Evolutionary conservation across 1,140 invertebrate genomes (phyloP).

Genomic region (Stenopsyche tienmushanensis): DNA sequence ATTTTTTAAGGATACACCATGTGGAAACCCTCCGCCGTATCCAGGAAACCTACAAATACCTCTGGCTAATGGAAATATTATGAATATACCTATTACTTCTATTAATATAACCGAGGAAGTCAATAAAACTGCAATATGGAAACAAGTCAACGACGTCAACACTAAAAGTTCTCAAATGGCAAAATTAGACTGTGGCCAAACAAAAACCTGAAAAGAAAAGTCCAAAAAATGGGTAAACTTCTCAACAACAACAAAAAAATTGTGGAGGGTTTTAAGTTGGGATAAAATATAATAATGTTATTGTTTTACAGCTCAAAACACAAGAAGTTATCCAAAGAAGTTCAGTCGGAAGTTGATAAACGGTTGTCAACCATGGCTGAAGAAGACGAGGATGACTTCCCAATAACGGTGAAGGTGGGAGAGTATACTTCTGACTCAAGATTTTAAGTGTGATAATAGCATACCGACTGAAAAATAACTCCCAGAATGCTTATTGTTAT

Average conservation of each 20-base stretch:
- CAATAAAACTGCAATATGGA: slow-evolving; percentile 91
- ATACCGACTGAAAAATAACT: slow-evolving; percentile 1
- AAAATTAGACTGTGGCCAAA: slow-evolving; percentile 38
- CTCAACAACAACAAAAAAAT: background rate
- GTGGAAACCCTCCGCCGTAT: slow-evolving; percentile 47
- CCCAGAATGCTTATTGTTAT: background rate
- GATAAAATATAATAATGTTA: background rate
- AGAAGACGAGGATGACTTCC: slow-evolving; percentile 55
- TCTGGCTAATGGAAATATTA: slow-evolving; percentile 86
- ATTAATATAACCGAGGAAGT: slow-evolving; percentile 94
- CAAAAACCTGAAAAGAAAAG: slow-evolving; percentile 47
- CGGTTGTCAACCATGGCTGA: slow-evolving; percentile 55
- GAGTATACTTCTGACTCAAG: slow-evolving; percentile 42
- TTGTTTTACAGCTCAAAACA: slow-evolving; percentile 46
- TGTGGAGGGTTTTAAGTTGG: no score
- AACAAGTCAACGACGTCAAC: slow-evolving; percentile 75
- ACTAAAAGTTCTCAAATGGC: slow-evolving; percentile 34
- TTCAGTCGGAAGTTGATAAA: slow-evolving; percentile 55
- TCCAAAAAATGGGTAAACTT: slow-evolving; percentile 50
- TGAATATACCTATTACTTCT: slow-evolving; percentile 84
- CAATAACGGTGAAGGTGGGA: slow-evolving; percentile 58
- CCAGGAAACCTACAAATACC: slow-evolving; percentile 80
- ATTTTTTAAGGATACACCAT: slow-evolving; percentile 28
- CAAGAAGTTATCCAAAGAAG: slow-evolving; percentile 54
- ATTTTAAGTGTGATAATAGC: slow-evolving; percentile 30